Conservation (phyloP, 64 coral and sea anemone genomes). For the Acropora tenuis region DNA sequence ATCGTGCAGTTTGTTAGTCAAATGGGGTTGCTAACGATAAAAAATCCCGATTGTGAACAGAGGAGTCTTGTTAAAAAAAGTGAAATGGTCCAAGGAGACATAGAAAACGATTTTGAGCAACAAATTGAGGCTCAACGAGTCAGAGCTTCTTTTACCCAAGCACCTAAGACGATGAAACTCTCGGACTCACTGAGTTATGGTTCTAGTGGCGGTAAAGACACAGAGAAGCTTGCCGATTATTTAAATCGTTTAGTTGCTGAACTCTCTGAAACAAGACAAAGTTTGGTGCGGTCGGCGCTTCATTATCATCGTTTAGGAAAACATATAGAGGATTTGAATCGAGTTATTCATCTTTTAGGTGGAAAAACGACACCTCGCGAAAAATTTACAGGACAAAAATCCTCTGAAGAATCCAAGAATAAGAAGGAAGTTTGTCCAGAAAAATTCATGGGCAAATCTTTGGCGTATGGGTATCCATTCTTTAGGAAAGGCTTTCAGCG, state of each 20-base stretch:
- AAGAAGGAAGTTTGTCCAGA: slow-evolving; percentile 94
- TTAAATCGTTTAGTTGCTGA: slow-evolving; percentile 51
- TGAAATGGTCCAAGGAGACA: background rate
- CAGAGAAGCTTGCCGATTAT: background rate
- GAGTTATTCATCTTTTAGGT: background rate
- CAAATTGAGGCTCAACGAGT: background rate
- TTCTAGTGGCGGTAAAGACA: slow-evolving; percentile 33
- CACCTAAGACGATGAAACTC: background rate
- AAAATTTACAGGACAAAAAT: slow-evolving; percentile 5
- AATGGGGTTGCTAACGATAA: slow-evolving; percentile 62
- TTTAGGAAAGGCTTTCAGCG: slow-evolving; percentile 84
- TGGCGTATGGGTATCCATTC: slow-evolving; percentile 85
- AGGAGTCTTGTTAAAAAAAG: slow-evolving; percentile 12
- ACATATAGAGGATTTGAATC: slow-evolving; percentile 48
- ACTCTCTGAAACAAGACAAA: slow-evolving; percentile 61
- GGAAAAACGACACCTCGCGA: background rate
- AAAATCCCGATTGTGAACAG: slow-evolving; percentile 50
- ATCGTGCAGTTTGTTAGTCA: slow-evolving; percentile 72
- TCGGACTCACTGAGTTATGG: background rate
- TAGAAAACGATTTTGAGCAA: background rate
- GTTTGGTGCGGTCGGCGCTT: slow-evolving; percentile 22
- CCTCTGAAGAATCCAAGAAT: background rate
- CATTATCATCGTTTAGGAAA: slow-evolving; percentile 64
- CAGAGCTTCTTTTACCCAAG: background rate
- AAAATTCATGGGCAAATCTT: slow-evolving; percentile 78